phyloP scores from a whole-genome alignment of 2,113 vertebrate species.

The Motacilla alba region DNA sequence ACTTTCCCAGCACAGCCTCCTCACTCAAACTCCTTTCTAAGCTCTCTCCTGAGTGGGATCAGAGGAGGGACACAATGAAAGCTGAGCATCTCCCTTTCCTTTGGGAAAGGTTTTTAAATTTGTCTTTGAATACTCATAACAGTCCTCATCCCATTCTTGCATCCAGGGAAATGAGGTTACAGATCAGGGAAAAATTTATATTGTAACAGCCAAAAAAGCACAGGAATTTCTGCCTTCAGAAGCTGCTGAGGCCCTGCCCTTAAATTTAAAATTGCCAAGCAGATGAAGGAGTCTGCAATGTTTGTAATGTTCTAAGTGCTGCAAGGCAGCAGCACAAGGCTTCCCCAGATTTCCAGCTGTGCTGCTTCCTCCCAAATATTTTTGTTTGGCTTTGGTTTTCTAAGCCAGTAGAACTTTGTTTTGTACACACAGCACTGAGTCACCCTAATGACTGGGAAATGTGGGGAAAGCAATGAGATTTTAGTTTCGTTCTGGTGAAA shows the following conservation, averaged over 20 bases:
- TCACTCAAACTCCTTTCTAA: background rate
- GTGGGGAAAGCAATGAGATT: background rate
- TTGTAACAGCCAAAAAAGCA: background rate
- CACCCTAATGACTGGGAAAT: background rate
- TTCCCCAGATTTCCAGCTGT: background rate
- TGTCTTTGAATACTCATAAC: background rate
- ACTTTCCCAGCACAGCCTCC: background rate
- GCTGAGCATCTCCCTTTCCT: background rate
- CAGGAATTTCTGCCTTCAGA: background rate
- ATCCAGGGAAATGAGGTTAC: background rate
- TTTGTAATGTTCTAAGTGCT: background rate
- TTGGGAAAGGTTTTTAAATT: background rate
- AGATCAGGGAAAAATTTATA: background rate
- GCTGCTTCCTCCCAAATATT: background rate
- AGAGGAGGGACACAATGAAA: background rate
- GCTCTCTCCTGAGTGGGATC: background rate
- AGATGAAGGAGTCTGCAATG: background rate
- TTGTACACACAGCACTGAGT: background rate
- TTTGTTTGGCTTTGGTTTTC: background rate
- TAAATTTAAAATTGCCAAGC: background rate
- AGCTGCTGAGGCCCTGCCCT: background rate
- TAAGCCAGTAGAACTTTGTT: background rate
- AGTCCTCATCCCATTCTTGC: background rate
- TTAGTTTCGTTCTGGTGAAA: background rate
- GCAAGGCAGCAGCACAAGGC: background rate